A percentile compares a stretch with the other conserved stretches of the same genome.
Conservation (phyloP, 2,113 vertebrate genomes). For the Nothocercus nigrocapillus region DNA sequence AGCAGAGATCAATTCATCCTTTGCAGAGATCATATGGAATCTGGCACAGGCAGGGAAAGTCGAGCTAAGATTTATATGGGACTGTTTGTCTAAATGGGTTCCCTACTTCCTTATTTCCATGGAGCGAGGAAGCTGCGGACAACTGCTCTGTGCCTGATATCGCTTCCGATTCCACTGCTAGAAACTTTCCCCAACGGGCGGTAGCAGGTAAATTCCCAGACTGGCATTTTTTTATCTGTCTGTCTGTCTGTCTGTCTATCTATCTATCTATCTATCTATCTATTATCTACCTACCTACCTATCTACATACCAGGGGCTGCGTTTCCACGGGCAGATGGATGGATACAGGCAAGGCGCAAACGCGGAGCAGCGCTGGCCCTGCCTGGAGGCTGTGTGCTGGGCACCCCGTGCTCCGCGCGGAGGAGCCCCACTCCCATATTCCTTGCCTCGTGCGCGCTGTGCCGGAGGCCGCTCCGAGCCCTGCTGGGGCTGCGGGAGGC, state of each 20-base stretch:
- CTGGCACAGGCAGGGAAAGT: neutral
- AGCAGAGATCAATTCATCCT: conserved; percentile 27
- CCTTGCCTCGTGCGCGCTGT: neutral
- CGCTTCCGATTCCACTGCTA: neutral
- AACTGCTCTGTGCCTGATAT: conserved; percentile 39
- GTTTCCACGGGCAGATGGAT: neutral
- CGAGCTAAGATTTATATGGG: conserved; percentile 42
- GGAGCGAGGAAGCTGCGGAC: neutral
- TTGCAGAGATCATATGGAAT: neutral
- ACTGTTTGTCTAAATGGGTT: conserved; percentile 29
- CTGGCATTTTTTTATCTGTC: neutral
- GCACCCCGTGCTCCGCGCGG: neutral
- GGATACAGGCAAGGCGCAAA: neutral
- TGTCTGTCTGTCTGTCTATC: too few species aligned
- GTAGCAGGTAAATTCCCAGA: neutral
- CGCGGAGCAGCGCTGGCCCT: neutral
- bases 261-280: too few species aligned
- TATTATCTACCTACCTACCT: too few species aligned
- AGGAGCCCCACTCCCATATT: neutral
- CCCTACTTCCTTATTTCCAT: conserved; percentile 48
- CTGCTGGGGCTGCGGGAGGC: too few species aligned
- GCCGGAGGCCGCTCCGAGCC: neutral
- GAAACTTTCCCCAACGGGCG: neutral
- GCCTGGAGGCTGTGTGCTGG: neutral
- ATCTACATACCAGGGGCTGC: neutral